These are phyloP conservation scores for Spatulosminthurus flaviceps DNA, from an alignment of 2,888 invertebrate genomes.

Conservation along the genomic window DNA sequence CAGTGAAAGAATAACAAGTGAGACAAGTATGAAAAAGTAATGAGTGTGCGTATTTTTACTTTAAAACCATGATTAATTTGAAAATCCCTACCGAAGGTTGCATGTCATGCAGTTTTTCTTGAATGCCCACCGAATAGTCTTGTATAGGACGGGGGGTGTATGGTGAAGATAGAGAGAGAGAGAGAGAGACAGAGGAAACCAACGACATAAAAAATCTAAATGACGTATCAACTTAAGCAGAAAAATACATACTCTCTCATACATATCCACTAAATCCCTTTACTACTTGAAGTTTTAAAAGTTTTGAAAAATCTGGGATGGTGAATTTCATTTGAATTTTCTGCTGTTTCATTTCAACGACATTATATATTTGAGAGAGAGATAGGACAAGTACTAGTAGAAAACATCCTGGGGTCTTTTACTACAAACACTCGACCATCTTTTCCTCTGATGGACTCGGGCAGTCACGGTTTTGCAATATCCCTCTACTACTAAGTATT, in stretches of 20 bases:
- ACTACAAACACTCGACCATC: background rate
- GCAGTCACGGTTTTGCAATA: constrained; percentile 44
- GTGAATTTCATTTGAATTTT: constrained; percentile 31
- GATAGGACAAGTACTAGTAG: too few relatives aligned
- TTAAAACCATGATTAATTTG: constrained; percentile 41
- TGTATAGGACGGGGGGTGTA: too few relatives aligned
- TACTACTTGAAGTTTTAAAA: constrained; percentile 6
- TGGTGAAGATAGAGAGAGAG: too few relatives aligned
- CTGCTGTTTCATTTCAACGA: constrained; percentile 26
- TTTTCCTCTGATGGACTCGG: constrained; percentile 37
- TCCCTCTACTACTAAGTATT: background rate
- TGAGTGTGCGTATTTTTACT: constrained; percentile 38
- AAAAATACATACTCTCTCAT: background rate
- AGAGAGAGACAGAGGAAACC: too few relatives aligned
- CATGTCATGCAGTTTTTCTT: constrained; percentile 36
- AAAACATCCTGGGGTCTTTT: background rate
- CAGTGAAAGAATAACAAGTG: background rate
- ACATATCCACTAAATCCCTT: background rate
- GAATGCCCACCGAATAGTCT: background rate
- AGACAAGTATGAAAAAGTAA: constrained; percentile 12
- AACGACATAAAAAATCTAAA: constrained; percentile 2
- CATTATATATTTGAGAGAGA: background rate
- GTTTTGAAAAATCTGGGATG: constrained; percentile 28
- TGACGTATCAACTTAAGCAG: constrained; percentile 26
- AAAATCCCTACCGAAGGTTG: constrained; percentile 41